phyloP scores from a whole-genome alignment of 2,888 invertebrate species.

The Aporophyla lueneburgensis region DNA sequence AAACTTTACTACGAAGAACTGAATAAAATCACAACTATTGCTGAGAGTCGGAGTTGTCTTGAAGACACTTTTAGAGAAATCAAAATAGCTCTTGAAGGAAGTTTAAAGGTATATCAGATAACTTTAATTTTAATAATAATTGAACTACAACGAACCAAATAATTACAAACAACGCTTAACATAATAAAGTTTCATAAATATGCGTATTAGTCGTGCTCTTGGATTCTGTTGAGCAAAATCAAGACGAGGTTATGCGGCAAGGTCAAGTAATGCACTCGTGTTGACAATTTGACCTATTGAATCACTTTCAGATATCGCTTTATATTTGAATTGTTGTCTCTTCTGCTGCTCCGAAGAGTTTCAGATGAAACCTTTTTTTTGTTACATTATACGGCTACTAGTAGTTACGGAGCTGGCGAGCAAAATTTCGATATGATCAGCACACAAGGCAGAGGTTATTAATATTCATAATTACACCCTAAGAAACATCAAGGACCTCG shows the following conservation, averaged over 20 bases:
- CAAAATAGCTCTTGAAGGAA: slow-evolving; percentile 5
- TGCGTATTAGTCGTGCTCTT: slow-evolving; percentile 72
- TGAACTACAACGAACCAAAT: slow-evolving; percentile 3
- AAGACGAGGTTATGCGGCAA: slow-evolving; percentile 78
- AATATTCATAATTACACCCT: too few species aligned
- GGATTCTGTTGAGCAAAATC: slow-evolving; percentile 77
- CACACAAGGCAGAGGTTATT: too few species aligned
- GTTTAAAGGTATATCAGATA: slow-evolving; percentile 2
- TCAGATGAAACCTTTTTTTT: slow-evolving; percentile 17
- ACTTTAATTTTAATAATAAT: slow-evolving; percentile 8
- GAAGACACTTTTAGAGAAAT: slow-evolving; percentile 4
- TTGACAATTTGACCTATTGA: slow-evolving; percentile 64
- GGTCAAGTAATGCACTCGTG: slow-evolving; percentile 72
- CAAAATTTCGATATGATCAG: too few species aligned
- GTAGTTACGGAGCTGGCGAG: too few species aligned
- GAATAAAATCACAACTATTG: neutral
- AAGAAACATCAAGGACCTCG: too few species aligned
- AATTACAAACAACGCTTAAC: slow-evolving; percentile 27
- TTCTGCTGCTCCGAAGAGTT: slow-evolving; percentile 23
- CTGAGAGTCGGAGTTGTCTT: slow-evolving; percentile 6
- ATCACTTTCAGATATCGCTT: slow-evolving; percentile 60
- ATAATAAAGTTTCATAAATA: slow-evolving; percentile 58
- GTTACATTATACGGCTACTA: neutral
- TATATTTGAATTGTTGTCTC: slow-evolving; percentile 37
- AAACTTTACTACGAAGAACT: slow-evolving; percentile 12